phyloP scores from a whole-genome alignment of 2,888 invertebrate genomes.

The Troilus luridus region DNA sequence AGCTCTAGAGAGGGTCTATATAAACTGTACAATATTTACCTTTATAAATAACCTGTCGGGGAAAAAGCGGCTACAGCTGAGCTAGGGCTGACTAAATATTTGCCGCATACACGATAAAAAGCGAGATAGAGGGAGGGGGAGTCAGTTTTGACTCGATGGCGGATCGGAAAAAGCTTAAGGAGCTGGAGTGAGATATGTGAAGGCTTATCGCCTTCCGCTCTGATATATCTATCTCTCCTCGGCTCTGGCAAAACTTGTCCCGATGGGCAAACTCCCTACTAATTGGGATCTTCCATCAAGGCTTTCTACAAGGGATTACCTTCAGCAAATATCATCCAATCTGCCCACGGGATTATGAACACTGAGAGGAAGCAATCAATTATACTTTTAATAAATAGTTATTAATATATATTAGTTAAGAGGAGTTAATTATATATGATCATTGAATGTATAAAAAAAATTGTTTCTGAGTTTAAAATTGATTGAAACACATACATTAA shows the following conservation, averaged over 20 bases:
- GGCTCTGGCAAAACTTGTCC: background rate
- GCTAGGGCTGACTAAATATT: slow-evolving; percentile 13
- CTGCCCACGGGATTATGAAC: background rate
- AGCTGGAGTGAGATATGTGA: slow-evolving; percentile 28
- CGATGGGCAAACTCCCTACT: background rate
- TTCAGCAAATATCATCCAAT: slow-evolving; percentile 21
- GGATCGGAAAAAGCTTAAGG: slow-evolving; percentile 49
- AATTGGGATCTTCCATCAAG: background rate
- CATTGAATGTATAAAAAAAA: no score
- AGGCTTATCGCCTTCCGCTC: slow-evolving; percentile 17
- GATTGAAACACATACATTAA: no score
- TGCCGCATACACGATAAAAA: slow-evolving; percentile 24
- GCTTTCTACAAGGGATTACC: background rate
- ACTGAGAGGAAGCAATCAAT: background rate
- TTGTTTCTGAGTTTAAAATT: no score
- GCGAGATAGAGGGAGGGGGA: slow-evolving; percentile 3
- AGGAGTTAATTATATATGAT: no score
- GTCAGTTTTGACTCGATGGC: slow-evolving; percentile 40
- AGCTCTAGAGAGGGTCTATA: background rate
- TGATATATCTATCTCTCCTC: background rate
- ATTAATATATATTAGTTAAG: no score
- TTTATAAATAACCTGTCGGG: slow-evolving; percentile 42
- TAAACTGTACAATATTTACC: slow-evolving; percentile 38
- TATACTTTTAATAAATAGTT: background rate
- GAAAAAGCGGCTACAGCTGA: background rate